Evolutionary conservation across 2,113 vertebrate genomes (phyloP).

Genomic region (Melozone crissalis): DNA sequence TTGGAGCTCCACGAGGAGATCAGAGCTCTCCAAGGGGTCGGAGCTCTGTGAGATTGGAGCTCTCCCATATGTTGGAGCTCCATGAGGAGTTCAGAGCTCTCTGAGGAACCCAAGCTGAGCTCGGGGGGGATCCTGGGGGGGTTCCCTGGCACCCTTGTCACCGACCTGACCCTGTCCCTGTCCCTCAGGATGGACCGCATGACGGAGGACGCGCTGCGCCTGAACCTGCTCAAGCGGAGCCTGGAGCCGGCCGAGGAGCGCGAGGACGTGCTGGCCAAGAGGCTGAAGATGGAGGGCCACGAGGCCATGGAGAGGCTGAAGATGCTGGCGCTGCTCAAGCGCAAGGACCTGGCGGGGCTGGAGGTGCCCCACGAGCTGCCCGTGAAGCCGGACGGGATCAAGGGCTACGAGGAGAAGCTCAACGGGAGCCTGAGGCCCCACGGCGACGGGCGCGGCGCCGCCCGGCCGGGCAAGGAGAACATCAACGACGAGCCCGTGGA

Average conservation of each 20-base stretch:
- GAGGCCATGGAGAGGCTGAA: conserved; percentile 98
- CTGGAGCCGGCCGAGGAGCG: conserved; percentile 89
- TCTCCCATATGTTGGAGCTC: too few species aligned
- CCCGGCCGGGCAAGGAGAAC: conserved; percentile 93
- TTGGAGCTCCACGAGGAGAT: fast-evolving
- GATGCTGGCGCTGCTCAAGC: conserved; percentile 94
- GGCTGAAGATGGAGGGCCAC: conserved; percentile 95
- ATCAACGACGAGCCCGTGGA: conserved; percentile 94
- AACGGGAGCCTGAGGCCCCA: conserved; percentile 79
- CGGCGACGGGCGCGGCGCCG: conserved; percentile 68
- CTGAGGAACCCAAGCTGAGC: neutral
- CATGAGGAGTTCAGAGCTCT: neutral
- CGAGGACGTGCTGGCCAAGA: conserved; percentile 92
- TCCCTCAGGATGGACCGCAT: conserved; percentile 92
- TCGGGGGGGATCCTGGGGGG: fast-evolving
- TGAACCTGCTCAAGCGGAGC: conserved; percentile 92
- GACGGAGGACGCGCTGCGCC: conserved; percentile 92
- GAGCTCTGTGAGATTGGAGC: neutral
- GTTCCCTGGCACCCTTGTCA: fast-evolving
- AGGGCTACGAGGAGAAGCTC: conserved; percentile 85
- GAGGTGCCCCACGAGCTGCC: conserved; percentile 79
- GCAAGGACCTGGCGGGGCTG: conserved; percentile 91
- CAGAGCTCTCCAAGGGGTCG: fast-evolving
- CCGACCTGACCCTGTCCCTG: neutral
- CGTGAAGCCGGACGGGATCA: conserved; percentile 71